phyloP scores from a whole-genome alignment of 1,140 invertebrate genomes.

The Antheraea mylitta region DNA sequence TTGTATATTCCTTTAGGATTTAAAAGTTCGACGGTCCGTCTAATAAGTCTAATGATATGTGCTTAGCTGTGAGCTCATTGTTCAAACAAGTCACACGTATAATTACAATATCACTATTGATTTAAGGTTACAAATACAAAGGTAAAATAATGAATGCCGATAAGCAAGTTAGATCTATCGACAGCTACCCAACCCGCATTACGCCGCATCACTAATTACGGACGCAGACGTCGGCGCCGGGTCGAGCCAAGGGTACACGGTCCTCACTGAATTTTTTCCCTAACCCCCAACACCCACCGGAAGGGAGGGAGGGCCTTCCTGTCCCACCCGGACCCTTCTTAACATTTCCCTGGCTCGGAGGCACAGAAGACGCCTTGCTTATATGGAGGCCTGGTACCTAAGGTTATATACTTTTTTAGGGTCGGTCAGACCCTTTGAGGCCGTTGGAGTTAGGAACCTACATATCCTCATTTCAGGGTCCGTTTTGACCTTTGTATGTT shows the following conservation, averaged over 20 bases:
- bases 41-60: too few relatives aligned
- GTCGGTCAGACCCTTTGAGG: slow-evolving; percentile 67
- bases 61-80: too few relatives aligned
- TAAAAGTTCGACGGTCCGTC: too few relatives aligned
- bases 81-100: too few relatives aligned
- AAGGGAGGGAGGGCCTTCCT: slow-evolving; percentile 49
- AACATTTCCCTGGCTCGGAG: slow-evolving; percentile 71
- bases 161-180: slow-evolving; percentile 30
- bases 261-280: slow-evolving; percentile 73
- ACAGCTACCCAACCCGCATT: slow-evolving; percentile 41
- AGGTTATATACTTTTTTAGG: slow-evolving; percentile 76
- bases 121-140: background rate
- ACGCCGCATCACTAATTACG: slow-evolving; percentile 71
- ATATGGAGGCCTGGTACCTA: slow-evolving; percentile 69
- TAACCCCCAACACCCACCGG: slow-evolving; percentile 58
- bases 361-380: slow-evolving; percentile 69
- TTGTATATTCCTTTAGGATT: too few relatives aligned
- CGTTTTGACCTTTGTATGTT: slow-evolving; percentile 58
- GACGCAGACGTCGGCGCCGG: slow-evolving; percentile 64
- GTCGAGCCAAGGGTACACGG: slow-evolving; percentile 67
- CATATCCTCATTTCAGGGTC: slow-evolving; percentile 57
- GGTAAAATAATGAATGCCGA: slow-evolving; percentile 22
- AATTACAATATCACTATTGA: too few relatives aligned
- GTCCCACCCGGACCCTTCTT: slow-evolving; percentile 71
- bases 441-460: slow-evolving; percentile 61